Evolutionary conservation across 2,797 vertebrate species (phyloP), one percentile per base, ranked within the genome.

Genomic region (Acrossocheilus fasciatus): DNA sequence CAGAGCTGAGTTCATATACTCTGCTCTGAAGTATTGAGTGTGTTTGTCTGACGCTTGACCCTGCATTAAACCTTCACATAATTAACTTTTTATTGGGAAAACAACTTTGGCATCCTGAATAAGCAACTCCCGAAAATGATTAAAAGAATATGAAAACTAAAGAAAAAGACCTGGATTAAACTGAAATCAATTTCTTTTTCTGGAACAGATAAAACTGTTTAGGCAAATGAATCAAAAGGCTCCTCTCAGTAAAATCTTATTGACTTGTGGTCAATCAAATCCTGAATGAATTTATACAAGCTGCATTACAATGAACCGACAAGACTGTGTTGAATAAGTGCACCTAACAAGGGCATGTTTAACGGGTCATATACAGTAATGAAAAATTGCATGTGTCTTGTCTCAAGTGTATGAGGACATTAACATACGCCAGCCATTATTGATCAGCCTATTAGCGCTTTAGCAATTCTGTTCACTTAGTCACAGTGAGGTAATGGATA

Each of bases 1-100:
- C 54, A 74, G 20, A 74, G 54, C 15, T 23, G 73, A 64, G 45
- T 62, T 83, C 54, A 64, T 62, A 75, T 47, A 50, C 18, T 30
- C n/a, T 15, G 4, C n/a, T 41, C 2, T 45, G 50, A 73, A 73
- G 23, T 34, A 73, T 83, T 57, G 34, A 41, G 81, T 72, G 66
- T 41, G 34, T 23, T 81, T 59, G 68, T 74, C 39, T 83, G 45
- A 23, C 2, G 52, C 54, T 43, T 59, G 69, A 74, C 81, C 47
- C 14, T 18, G n/a, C 57, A 30, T 45, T 59, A 78, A 47, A 47
- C 78, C 59, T 45, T 64, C 78, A 20, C 15, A 34, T n/a, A 45
- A 81, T 81, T 45, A 66, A 47, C 57, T 47, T 45, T 30, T 64
- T 81, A 45, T 81, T 80, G 78, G 15, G 39, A n/a, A 45, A 18